Percentiles rank a stretch among this genome's conserved stretches.
Conservation (phyloP, 2,113 vertebrate genomes). For the Peromyscus polionotus region DNA sequence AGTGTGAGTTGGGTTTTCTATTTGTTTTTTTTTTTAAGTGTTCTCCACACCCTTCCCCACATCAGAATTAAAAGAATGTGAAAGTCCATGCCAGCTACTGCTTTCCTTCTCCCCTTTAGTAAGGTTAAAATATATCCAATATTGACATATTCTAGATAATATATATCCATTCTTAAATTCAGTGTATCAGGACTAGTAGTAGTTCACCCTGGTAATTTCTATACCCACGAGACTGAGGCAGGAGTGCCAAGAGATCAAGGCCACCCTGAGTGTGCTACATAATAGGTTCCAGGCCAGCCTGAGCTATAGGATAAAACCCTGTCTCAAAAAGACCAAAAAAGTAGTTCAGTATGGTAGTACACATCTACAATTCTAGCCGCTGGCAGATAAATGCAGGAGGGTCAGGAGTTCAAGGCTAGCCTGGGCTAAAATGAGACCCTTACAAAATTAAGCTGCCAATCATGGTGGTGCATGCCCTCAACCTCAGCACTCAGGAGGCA, state of each 20-base stretch:
- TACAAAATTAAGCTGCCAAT: not conserved
- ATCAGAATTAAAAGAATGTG: constrained; percentile 12
- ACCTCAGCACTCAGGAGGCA: not conserved
- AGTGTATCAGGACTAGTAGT: not conserved
- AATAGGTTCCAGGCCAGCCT: not conserved
- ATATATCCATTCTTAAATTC: constrained; percentile 26
- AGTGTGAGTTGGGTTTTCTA: not conserved
- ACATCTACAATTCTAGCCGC: not conserved
- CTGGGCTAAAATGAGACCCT: no score
- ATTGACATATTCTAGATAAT: constrained; percentile 11
- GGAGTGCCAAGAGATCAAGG: not conserved
- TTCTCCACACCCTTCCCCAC: constrained; percentile 11
- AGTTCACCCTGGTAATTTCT: not conserved
- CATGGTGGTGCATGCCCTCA: not conserved
- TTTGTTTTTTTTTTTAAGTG: not conserved
- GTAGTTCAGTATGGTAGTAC: not conserved
- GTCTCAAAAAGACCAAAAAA: not conserved
- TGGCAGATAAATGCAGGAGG: not conserved
- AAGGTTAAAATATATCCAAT: constrained; percentile 20
- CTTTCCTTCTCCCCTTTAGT: not conserved
- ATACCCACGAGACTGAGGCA: not conserved
- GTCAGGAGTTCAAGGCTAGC: not conserved
- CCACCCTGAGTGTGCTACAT: not conserved
- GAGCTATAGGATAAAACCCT: not conserved
- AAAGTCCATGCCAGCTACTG: not conserved